Evolutionary conservation across 37 sponge, comb jelly and placozoan species (phyloP).

Genomic region (Beroe ovata): DNA sequence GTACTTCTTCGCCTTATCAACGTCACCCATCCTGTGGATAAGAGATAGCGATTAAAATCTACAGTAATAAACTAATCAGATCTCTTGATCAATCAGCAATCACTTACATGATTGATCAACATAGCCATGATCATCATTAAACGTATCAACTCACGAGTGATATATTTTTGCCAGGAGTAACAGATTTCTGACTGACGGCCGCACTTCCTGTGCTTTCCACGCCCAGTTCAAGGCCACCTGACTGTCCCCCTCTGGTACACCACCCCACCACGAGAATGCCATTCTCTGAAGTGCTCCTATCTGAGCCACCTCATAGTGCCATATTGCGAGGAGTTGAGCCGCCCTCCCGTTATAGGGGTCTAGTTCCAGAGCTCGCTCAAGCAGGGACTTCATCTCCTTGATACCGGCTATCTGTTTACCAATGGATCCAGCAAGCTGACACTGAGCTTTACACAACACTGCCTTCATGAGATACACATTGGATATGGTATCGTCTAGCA

Average conservation of each 20-base stretch:
- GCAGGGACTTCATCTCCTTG: background rate
- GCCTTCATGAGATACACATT: background rate
- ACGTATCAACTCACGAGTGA: background rate
- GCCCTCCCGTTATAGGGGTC: conserved; percentile 19
- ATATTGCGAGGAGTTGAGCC: background rate
- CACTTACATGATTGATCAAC: too few relatives aligned
- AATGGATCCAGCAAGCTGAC: background rate
- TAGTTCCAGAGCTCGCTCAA: conserved; percentile 10
- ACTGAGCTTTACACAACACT: background rate
- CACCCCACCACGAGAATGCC: background rate
- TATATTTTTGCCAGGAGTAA: background rate
- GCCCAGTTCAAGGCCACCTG: background rate
- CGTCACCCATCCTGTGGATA: conserved; percentile 30
- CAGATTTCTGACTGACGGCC: background rate
- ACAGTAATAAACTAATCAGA: too few relatives aligned
- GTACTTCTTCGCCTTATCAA: background rate
- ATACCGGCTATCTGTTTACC: background rate
- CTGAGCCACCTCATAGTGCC: conserved; percentile 14
- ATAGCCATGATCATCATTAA: too few relatives aligned
- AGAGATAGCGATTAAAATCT: too few relatives aligned
- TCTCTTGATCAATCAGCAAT: too few relatives aligned
- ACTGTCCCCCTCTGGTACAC: background rate
- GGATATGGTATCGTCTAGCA: background rate
- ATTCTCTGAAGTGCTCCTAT: background rate
- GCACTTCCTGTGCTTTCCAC: background rate